Base-by-base conservation (phyloP, 2,113 vertebrate species). In the Lanius ludovicianus region DNA sequence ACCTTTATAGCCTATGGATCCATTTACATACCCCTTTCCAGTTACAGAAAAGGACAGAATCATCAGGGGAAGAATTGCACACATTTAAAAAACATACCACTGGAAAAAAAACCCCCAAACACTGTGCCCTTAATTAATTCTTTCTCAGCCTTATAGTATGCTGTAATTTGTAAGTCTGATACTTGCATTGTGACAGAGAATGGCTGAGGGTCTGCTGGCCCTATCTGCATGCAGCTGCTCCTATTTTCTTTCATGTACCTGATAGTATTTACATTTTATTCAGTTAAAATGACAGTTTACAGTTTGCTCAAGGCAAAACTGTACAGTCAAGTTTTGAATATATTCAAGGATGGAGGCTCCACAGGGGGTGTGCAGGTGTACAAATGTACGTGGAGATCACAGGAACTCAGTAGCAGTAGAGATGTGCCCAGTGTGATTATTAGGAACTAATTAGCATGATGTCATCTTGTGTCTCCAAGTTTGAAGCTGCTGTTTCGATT, bases 21-120 rank as follows among this genome's bases (percentile, higher is more conserved):
- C 15, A 27, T 69, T 86, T 57, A 30, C 15, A 84, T 77, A 30
- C 27, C 22, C 30, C 23, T 44, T 79, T 86, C 35, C 62, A 49
- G 52, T 33, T 44, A 47, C 37, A 81, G 65, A 69, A 82, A 75
- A 49, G 42, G 42, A 39, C 67, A 77, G 33, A 37, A 53, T 73
- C 74, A 60, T 59, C 22, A 68, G 17, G 22, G n/a, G 21, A 77
- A 73, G 7, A 73, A 46, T 37, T 44, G 13, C 19, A 41, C 5
- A 13, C 22, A 3, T 37, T 90, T 73, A 4, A 42, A 91, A 80
- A 57, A 27, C 28, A 52, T 5, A 25, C 15, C 15, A 23, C 13
- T 50, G 33, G 22, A 3, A 44, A 44, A 57, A 79, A n/a, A 28
- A 0, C 16, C 42, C 0, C 16, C 17, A 2, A 4, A 10, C 4